These are phyloP conservation scores for Micromesistius poutassou DNA, from an alignment of 2,797 vertebrate species.

Conservation along the genomic window DNA sequence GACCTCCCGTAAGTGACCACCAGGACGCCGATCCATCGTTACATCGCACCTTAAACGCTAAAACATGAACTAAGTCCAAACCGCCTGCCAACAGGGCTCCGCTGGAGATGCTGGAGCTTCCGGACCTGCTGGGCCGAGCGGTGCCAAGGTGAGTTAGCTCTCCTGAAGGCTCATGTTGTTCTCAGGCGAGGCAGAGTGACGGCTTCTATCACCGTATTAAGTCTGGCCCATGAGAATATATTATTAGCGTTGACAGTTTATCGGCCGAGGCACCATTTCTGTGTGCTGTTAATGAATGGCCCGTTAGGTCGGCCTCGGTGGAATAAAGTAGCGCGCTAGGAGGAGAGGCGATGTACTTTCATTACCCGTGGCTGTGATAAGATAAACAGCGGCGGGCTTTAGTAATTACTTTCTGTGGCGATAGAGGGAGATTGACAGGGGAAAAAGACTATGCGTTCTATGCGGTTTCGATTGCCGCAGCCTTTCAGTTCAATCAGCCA, in stretches of 20 bases:
- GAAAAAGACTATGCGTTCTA: conserved; percentile 2
- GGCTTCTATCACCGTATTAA: conserved; percentile 1
- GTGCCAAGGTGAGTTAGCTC: conserved; percentile 82
- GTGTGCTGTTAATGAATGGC: conserved; percentile 52
- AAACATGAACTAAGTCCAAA: not conserved
- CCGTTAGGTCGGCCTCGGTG: conserved; percentile 41
- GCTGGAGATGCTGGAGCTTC: conserved; percentile 87
- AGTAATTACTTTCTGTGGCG: conserved; percentile 54
- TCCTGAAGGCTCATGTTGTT: conserved; percentile 4
- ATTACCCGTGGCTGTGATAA: conserved; percentile 59
- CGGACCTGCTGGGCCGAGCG: conserved; percentile 85
- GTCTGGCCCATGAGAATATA: not conserved
- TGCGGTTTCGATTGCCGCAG: conserved; percentile 45
- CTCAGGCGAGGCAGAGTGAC: conserved; percentile 1
- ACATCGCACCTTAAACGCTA: not conserved
- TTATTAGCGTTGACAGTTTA: not conserved
- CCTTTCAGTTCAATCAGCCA: conserved; percentile 35
- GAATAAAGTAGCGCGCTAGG: conserved; percentile 32
- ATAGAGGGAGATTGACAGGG: conserved; percentile 27
- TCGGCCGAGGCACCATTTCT: not conserved
- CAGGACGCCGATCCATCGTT: not conserved
- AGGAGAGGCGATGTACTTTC: conserved; percentile 52
- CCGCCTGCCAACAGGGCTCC: conserved; percentile 75
- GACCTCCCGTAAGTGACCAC: conserved; percentile 84
- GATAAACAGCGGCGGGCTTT: conserved; percentile 47